Conservation (phyloP, 2,113 vertebrate genomes). For the Python bivittatus region DNA sequence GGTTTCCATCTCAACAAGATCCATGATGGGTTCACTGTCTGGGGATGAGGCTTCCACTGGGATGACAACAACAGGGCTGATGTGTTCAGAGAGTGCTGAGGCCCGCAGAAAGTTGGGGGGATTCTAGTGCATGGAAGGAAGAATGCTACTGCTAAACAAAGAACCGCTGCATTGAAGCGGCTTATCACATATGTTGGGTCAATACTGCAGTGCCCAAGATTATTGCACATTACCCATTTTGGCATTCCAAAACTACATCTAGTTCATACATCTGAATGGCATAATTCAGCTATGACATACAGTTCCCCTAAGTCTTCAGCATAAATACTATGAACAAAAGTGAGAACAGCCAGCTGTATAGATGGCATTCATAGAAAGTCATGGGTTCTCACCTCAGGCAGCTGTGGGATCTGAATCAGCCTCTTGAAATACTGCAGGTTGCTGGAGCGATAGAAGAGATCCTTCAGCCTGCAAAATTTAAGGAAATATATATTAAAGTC, state of each 20-base stretch:
- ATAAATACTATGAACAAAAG: not conserved
- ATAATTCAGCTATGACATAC: not conserved
- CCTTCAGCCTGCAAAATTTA: slow-evolving; percentile 83
- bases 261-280: not conserved
- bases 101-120: slow-evolving; percentile 97
- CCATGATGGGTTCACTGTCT: slow-evolving; percentile 89
- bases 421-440: slow-evolving; percentile 98
- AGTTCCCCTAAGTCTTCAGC: not conserved
- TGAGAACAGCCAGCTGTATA: not conserved
- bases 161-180: not conserved
- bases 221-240: not conserved
- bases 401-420: slow-evolving; percentile 95
- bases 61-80: slow-evolving; percentile 97
- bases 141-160: not conserved
- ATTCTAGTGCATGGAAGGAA: slow-evolving; percentile 73
- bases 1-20: slow-evolving; percentile 90
- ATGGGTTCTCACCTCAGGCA: slow-evolving; percentile 87
- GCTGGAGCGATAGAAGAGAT: slow-evolving; percentile 95
- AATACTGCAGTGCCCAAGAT: not conserved
- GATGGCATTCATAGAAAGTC: not conserved
- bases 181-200: fast-evolving
- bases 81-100: slow-evolving; percentile 94
- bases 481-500: not conserved
- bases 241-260: not conserved
- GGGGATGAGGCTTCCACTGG: slow-evolving; percentile 89